These are phyloP conservation scores for Bradypodion ventrale DNA, from an alignment of 2,797 vertebrate genomes.

Conservation along the genomic window DNA sequence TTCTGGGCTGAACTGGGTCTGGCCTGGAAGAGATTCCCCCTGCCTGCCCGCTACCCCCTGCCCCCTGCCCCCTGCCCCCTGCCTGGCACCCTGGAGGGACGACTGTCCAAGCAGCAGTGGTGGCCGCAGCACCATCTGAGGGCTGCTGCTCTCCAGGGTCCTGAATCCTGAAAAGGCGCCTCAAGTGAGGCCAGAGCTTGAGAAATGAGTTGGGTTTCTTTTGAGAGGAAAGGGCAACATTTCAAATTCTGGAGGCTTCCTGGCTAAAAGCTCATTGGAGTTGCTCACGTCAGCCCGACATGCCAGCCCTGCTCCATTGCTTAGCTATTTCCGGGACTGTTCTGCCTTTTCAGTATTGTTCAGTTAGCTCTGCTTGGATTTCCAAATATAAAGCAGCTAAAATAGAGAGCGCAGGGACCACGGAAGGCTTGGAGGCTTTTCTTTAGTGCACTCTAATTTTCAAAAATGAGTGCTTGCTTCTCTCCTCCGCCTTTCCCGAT, in stretches of 20 bases:
- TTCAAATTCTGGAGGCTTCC: not conserved
- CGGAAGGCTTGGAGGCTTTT: not conserved
- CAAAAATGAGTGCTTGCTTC: conserved; percentile 21
- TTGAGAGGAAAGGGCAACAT: not conserved
- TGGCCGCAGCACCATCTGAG: too few species aligned
- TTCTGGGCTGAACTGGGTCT: not conserved
- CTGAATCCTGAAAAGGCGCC: conserved; percentile 39
- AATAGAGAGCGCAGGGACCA: conserved; percentile 18
- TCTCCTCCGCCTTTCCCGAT: not conserved
- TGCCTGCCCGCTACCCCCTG: too few species aligned
- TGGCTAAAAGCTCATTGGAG: not conserved
- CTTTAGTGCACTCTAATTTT: not conserved
- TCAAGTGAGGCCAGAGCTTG: not conserved
- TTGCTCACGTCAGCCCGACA: not conserved
- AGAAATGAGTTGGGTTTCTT: not conserved
- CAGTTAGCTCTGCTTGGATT: not conserved
- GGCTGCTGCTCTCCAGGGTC: conserved; percentile 59
- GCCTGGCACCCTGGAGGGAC: too few species aligned
- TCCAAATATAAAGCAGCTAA: conserved; percentile 38
- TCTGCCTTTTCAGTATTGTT: not conserved
- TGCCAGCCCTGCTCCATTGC: not conserved
- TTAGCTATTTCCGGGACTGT: conserved; percentile 20
- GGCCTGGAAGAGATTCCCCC: not conserved
- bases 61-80: not conserved
- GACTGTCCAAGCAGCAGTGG: not conserved